Conservation (phyloP, 2,888 invertebrate species). For the Alloplasta piceator region DNA sequence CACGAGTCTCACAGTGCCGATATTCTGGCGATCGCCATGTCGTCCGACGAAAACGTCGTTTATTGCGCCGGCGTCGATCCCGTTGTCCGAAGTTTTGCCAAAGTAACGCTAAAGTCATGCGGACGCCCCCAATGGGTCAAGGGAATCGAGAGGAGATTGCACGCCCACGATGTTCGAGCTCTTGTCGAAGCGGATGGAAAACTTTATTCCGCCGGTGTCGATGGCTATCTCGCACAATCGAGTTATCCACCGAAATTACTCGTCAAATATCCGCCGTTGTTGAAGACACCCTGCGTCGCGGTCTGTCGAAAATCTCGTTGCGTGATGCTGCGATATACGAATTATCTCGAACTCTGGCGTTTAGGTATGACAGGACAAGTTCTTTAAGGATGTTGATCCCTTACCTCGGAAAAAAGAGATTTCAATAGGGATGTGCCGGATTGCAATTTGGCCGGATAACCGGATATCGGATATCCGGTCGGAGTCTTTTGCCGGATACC, state of each 20-base stretch:
- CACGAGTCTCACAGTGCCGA: conserved; percentile 93
- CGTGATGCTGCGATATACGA: conserved; percentile 85
- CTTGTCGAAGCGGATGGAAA: conserved; percentile 87
- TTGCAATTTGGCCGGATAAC: too few relatives aligned
- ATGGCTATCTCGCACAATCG: conserved; percentile 90
- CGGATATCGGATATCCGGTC: too few relatives aligned
- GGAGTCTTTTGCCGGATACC: too few relatives aligned
- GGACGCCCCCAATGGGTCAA: conserved; percentile 91
- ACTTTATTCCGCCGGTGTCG: conserved; percentile 92
- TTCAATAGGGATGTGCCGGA: too few relatives aligned
- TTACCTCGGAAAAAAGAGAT: too few relatives aligned
- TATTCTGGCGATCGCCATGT: conserved; percentile 89
- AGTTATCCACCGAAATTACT: conserved; percentile 88
- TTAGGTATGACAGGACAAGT: conserved; percentile 83
- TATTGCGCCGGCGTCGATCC: conserved; percentile 94
- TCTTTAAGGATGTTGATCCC: too few relatives aligned
- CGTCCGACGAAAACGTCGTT: conserved; percentile 88
- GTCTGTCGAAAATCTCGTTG: conserved; percentile 85
- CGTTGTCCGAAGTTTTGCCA: conserved; percentile 89
- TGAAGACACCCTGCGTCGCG: conserved; percentile 86
- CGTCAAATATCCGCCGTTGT: conserved; percentile 89
- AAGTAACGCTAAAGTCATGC: conserved; percentile 85
- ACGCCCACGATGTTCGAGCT: conserved; percentile 94
- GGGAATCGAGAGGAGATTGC: conserved; percentile 90
- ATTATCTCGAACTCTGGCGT: conserved; percentile 87